Percentiles rank a stretch among this genome's conserved stretches.
Evolutionary conservation across 2,888 invertebrate species (phyloP).

Genomic region (Thera obeliscata): DNA sequence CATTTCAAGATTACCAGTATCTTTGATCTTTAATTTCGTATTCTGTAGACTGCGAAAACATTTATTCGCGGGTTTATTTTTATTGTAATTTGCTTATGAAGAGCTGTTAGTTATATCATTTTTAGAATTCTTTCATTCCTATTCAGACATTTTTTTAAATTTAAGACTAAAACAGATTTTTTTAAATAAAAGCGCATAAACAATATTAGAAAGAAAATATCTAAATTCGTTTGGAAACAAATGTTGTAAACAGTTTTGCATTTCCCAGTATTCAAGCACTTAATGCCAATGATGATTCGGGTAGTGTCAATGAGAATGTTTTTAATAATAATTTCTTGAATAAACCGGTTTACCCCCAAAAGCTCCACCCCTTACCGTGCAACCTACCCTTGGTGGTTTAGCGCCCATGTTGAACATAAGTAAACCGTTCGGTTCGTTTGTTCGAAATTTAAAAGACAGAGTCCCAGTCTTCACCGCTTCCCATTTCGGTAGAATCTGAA

Average conservation of each 20-base stretch:
- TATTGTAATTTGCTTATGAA: slow-evolving; percentile 2
- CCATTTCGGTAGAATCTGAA: slow-evolving; percentile 94
- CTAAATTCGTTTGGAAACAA: too few species aligned
- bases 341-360: slow-evolving; percentile 71
- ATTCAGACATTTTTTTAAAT: too few species aligned
- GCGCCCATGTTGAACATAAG: slow-evolving; percentile 96
- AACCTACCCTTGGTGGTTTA: slow-evolving; percentile 89
- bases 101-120: not conserved
- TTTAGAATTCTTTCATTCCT: not conserved
- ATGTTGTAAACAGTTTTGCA: slow-evolving; percentile 15
- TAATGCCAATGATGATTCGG: slow-evolving; percentile 33
- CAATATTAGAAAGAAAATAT: not conserved
- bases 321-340: slow-evolving; percentile 47
- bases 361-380: slow-evolving; percentile 85
- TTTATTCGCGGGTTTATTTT: slow-evolving; percentile 13
- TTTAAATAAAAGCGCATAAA: too few species aligned
- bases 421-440: slow-evolving; percentile 97
- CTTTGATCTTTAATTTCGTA: slow-evolving; percentile 32
- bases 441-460: slow-evolving; percentile 97
- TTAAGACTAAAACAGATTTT: too few species aligned
- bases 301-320: slow-evolving; percentile 34
- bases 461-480: slow-evolving; percentile 95
- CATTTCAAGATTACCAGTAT: slow-evolving; percentile 23
- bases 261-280: slow-evolving; percentile 41
- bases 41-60: slow-evolving; percentile 16